A percentile compares a stretch with the other conserved stretches of the same genome.
These are phyloP conservation scores for Caenorhabditis elegans DNA, from an alignment of 1,140 invertebrate genomes.

Conservation along the genomic window WBcel235 BX284604.4:5181001-5181500, in stretches of 20 bases:
- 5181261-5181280: constrained; percentile 38
- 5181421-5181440: constrained; percentile 58
- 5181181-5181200: constrained; percentile 62
- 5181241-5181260: constrained; percentile 46
- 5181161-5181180: constrained; percentile 63
- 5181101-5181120: constrained; percentile 62
- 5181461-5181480: constrained; percentile 61
- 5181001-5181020: constrained; percentile 52
- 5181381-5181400: constrained; percentile 59
- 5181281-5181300: constrained; percentile 46
- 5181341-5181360: constrained; percentile 53
- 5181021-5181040: constrained; percentile 30
- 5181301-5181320: constrained; percentile 45
- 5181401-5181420: constrained; percentile 54
- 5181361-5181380: constrained; percentile 50
- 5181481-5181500: constrained; percentile 58
- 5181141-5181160: constrained; percentile 61
- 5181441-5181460: constrained; percentile 60
- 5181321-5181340: constrained; percentile 47
- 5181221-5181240: constrained; percentile 56
- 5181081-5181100: constrained; percentile 56
- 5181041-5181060: constrained; percentile 53
- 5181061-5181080: constrained; percentile 62
- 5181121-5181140: constrained; percentile 57
- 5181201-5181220: constrained; percentile 59